Evolutionary conservation across 2,113 vertebrate species (phyloP), one percentile per base, ranked within the genome.

Genomic region (Zosterops pallidus): DNA sequence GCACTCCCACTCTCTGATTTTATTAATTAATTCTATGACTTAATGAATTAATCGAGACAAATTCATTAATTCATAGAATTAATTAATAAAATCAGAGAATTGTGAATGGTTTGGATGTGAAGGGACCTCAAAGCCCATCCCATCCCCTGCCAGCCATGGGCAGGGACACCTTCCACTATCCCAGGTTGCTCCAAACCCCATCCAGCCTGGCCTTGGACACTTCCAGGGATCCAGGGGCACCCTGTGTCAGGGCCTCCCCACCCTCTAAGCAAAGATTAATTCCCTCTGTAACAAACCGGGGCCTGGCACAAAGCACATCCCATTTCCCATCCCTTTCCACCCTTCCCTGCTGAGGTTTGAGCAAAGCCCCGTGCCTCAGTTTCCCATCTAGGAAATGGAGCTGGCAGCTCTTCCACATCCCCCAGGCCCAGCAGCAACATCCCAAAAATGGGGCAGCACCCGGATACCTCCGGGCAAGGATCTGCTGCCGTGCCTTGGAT

Each of bases 111-210:
- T 63, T 70, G 35, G 26, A 9, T 83, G 9, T 17, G 64, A 83
- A 50, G 14, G 17, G 41, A 63, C 13, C 26, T 56, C 4, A 16
- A 56, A 77, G 14, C 18, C 7, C 56, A 77, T 29, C 39, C 10
- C 21, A 14, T 13, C 2, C 14, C 4, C 25, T 4, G 2, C 33
- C 15, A 23, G 41, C n/a, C 21, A 42, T 31, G 18, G 24, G 35
- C 41, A 90, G 49, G 49, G 35, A 77, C 79, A 56, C 12, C 41
- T 90, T 0, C 35, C 63, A 42, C 56, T 1, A 0, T 2, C 63
- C 35, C 63, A 63, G 41, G 79, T 0, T 49, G 41, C 14, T 63
- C 87, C 79, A 21, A 46, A 3, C 39, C 12, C 19, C 0, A 0
- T 21, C 69, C 53, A 67, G 0, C 53, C 86, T 74, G 46, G 19